phyloP scores from a whole-genome alignment of 2,113 vertebrate species.

The Semnopithecus entellus region DNA sequence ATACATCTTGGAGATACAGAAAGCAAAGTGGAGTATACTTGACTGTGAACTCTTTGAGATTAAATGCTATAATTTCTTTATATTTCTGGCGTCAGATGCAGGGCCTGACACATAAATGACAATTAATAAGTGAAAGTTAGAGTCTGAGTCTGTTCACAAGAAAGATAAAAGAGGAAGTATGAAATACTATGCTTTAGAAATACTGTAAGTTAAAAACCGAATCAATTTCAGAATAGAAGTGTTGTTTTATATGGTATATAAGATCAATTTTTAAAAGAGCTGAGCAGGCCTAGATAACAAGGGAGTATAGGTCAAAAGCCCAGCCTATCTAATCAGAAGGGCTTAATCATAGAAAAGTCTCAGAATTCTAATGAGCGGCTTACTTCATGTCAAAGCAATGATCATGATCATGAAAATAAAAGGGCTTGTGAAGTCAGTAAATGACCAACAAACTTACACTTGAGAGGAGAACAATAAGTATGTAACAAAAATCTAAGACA shows the following conservation, averaged over 20 bases:
- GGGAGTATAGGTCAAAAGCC: background rate
- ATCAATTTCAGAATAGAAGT: background rate
- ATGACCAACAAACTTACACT: background rate
- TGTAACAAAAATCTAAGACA: background rate
- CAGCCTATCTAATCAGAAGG: background rate
- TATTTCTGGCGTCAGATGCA: background rate
- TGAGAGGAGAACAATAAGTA: background rate
- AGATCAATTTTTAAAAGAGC: background rate
- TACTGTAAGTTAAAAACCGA: background rate
- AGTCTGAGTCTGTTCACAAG: background rate
- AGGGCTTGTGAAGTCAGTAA: background rate
- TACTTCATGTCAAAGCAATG: background rate
- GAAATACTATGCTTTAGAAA: constrained; percentile 13
- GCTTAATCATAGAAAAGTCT: background rate
- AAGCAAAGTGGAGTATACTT: background rate
- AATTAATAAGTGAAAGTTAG: background rate
- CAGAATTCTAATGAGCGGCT: background rate
- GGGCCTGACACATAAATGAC: background rate
- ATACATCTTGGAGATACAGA: background rate
- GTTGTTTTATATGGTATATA: background rate
- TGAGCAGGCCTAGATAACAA: background rate
- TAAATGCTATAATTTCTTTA: background rate
- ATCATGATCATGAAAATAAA: background rate
- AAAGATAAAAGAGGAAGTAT: background rate
- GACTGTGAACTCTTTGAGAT: background rate